phyloP scores from a whole-genome alignment of 2,113 vertebrate species.

The Rattus norvegicus region GRCr8 NC_086020.1:192485001-192485500 shows the following conservation, averaged over 20 bases:
- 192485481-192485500: slow-evolving; percentile 51
- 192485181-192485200: too few relatives aligned
- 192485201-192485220: not conserved
- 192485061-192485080: not conserved
- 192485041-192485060: not conserved
- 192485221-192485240: not conserved
- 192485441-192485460: slow-evolving; percentile 63
- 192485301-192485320: slow-evolving; percentile 67
- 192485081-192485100: not conserved
- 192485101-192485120: not conserved
- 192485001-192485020: not conserved
- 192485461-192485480: slow-evolving; percentile 56
- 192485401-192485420: slow-evolving; percentile 65
- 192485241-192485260: not conserved
- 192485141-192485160: not conserved
- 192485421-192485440: slow-evolving; percentile 69
- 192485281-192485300: slow-evolving; percentile 62
- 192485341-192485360: not conserved
- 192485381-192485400: slow-evolving; percentile 43
- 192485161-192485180: not conserved
- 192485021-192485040: not conserved
- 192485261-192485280: not conserved
- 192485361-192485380: not conserved
- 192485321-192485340: slow-evolving; percentile 70
- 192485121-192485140: not conserved